Evolutionary conservation across 1,140 invertebrate species (phyloP).

Genomic region (Hydropsyche tenuis): DNA sequence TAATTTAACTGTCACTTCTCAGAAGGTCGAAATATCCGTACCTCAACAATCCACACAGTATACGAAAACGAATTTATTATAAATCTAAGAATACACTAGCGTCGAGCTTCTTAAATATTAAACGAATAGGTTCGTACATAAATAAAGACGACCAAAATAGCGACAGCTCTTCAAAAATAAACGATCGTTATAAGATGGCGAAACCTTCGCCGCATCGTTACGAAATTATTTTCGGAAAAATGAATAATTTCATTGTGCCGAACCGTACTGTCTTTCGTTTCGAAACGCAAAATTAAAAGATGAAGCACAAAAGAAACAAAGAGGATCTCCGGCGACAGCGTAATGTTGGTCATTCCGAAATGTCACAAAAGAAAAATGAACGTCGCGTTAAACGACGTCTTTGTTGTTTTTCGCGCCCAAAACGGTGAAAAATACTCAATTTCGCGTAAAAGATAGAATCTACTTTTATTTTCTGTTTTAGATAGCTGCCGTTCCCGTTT

Average conservation of each 20-base stretch:
- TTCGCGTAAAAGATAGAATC: neutral
- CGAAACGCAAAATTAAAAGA: conserved; percentile 23
- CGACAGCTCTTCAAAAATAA: no score
- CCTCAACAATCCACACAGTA: no score
- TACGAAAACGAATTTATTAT: no score
- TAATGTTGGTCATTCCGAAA: conserved; percentile 20
- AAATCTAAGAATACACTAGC: no score
- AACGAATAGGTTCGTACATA: no score
- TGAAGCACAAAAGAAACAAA: conserved; percentile 17
- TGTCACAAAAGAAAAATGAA: conserved; percentile 19
- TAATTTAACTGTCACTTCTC: no score
- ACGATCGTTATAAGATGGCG: no score
- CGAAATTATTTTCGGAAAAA: neutral
- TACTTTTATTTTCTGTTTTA: no score
- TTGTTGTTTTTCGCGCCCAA: conserved; percentile 1
- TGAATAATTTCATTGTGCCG: conserved; percentile 12
- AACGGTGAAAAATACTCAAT: neutral
- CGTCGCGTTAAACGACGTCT: neutral
- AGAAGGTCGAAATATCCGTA: no score
- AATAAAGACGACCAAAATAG: no score
- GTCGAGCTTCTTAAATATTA: no score
- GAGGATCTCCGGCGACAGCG: conserved; percentile 7
- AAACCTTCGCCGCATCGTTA: neutral
- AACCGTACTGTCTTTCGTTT: conserved; percentile 1
- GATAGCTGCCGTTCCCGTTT: no score